Evolutionary conservation across 2,797 vertebrate genomes (phyloP).

Genomic region (Microctenopoma lineatum): DNA sequence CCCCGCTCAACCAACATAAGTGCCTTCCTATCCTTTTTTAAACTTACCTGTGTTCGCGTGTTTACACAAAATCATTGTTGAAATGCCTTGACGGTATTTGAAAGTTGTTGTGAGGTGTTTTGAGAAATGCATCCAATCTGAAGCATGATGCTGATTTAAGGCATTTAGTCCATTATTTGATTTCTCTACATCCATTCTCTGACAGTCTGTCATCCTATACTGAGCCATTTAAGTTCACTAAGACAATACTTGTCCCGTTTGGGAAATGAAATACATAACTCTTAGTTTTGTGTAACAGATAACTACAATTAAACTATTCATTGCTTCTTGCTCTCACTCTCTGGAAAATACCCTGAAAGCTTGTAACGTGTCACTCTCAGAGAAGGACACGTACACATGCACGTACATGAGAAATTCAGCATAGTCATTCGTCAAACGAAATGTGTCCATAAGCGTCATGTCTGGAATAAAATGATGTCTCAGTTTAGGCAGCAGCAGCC

Average conservation of each 20-base stretch:
- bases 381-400: too few relatives aligned
- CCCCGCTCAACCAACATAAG: conserved; percentile 15
- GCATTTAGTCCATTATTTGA: background rate
- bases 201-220: background rate
- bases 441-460: conserved; percentile 2
- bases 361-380: too few relatives aligned
- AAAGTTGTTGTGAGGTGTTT: background rate
- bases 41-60: background rate
- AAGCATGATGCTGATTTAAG: background rate
- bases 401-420: too few relatives aligned
- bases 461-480: conserved; percentile 47
- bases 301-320: background rate
- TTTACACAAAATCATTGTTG: conserved; percentile 9
- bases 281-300: background rate
- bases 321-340: background rate
- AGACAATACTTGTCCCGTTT: background rate
- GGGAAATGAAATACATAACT: too few relatives aligned
- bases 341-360: background rate
- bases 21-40: background rate
- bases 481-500: conserved; percentile 50
- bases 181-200: background rate
- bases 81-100: conserved; percentile 8
- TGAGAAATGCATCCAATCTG: background rate
- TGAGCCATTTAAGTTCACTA: background rate
- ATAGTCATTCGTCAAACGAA: conserved; percentile 12